These are phyloP conservation scores for Ruditapes philippinarum DNA, from an alignment of 1,140 invertebrate genomes.

Conservation along the genomic window DNA sequence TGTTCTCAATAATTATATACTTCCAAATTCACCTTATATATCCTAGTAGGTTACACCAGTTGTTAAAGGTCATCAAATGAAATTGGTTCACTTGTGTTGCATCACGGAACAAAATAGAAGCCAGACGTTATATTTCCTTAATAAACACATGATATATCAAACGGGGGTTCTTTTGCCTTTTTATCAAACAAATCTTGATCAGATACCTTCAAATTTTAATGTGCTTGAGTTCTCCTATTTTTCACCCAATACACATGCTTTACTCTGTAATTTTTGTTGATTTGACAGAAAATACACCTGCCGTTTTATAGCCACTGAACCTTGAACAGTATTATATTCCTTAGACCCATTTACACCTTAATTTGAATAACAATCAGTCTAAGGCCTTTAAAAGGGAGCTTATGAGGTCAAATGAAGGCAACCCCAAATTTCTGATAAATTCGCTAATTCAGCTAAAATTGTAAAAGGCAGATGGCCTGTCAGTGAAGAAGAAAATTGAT, in stretches of 20 bases:
- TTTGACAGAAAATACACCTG: slow-evolving; percentile 39
- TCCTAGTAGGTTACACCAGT: too few species aligned
- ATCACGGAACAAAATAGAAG: too few species aligned
- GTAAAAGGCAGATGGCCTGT: slow-evolving; percentile 22
- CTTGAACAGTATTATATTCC: slow-evolving; percentile 6
- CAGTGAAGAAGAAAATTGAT: neutral
- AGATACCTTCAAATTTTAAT: neutral
- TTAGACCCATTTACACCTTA: neutral
- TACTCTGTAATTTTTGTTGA: slow-evolving; percentile 29
- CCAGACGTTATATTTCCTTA: too few species aligned
- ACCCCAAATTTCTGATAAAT: slow-evolving; percentile 3
- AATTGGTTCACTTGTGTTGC: too few species aligned
- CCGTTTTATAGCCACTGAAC: neutral
- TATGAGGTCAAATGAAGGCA: slow-evolving; percentile 16
- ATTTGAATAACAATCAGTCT: slow-evolving; percentile 36
- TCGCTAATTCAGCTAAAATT: slow-evolving; percentile 31
- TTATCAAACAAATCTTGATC: too few species aligned
- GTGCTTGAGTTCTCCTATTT: neutral
- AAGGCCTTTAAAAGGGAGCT: slow-evolving; percentile 18
- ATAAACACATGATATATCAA: too few species aligned
- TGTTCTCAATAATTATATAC: too few species aligned
- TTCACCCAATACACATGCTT: neutral
- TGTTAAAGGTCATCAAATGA: too few species aligned
- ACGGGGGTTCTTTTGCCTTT: too few species aligned
- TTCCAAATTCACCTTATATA: too few species aligned